Base-by-base conservation (phyloP, 53 echinoderm and acorn worm genomes). In the Holothuria leucospilota region DNA sequence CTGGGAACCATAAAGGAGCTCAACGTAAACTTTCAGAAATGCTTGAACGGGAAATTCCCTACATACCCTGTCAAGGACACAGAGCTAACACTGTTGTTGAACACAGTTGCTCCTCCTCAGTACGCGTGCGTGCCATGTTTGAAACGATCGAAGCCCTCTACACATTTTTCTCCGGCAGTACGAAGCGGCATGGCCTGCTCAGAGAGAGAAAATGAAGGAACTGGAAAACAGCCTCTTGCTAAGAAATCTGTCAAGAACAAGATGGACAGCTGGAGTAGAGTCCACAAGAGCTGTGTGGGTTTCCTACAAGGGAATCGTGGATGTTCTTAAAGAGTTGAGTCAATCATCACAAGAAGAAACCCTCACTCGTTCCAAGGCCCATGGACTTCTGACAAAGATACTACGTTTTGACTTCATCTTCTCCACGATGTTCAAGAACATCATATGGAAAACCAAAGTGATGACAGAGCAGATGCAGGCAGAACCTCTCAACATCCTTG, bases 71-170 rank as follows among this genome's bases (percentile, higher is more conserved):
- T 11, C 64, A 63, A 63, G 64, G 23, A 24, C 64, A 63, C 64
- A n/a, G 27, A 27, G 27, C 64, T 27, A 63, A 63, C 64, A 63
- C 64, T 63, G 64, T 63, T n/a, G 64, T 63, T n/a, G 64, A 63
- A 27, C 64, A 63, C 27, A 24, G 23, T 63, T 63, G 64, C 27
- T n/a, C 27, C 23, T 24, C 23, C 27, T 63, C 64, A 27, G 42
- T 42, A 42, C 27, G 5, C 23, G 64, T 27, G 23, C n/a, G 6
- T 24, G 64, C n/a, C 64, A n/a, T 63, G 64, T 63, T 63, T 11
- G 64, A 63, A n/a, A 27, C 27, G 23, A n/a, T 63, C 23, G 64
- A n/a, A 27, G 23, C n/a, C n/a, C 23, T 63, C 5, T 63, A 24
- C 27, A 27, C 27, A 63, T 63, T 63, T 63, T 63, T 63, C 64